Base-by-base conservation (phyloP, 2,888 invertebrate genomes). In the Mesorhabditis sp. region DNA sequence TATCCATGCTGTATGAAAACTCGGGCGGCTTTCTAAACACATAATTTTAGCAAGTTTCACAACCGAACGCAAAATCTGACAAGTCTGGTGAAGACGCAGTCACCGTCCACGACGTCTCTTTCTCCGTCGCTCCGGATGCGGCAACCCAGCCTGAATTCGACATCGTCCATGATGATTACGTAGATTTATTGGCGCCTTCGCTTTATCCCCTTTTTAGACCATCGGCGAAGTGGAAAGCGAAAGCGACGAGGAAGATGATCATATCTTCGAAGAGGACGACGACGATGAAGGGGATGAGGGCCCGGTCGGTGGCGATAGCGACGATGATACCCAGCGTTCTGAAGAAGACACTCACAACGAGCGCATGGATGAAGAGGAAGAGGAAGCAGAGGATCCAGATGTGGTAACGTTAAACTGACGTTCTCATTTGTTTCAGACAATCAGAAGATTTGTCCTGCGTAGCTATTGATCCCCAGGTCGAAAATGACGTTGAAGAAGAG, bases 401-500 rank as follows among this genome's bases (percentile, higher is more conserved):
- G 58, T 58, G 62, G 70, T 70, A 43, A 63, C 70, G 4, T 70
- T 28, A 72, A 5, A 43, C 42, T 13, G 71, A 68, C 44, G 43
- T 15, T 6, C 66, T 58, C 13, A 13, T 58, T n/a, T 13, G 13
- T n/a, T 58, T 58, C 58, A 58, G 13, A 10, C n/a, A 2, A 10
- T 13, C 58, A 50, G 13, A 63, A 6, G 7, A 28, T 28, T 28
- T 28, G 28, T 28, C 28, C 28, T 28, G 28, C 28, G 28, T 28
- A 28, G 28, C 28, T 28, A 28, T 28, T 28, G 28, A 28, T 28
- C 28, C 28, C 28, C 28, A 73, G 28, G 72, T 70, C 7, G 76
- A 75, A 10, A 74, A 71, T n/a, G 78, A 77, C 4, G 74, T 71
- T 15, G 76, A 73, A 4, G 78, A 74, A 4, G 78, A 76, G n/a